These are phyloP conservation scores for Cyanoliseus patagonus DNA, from an alignment of 2,113 vertebrate genomes.

Conservation along the genomic window DNA sequence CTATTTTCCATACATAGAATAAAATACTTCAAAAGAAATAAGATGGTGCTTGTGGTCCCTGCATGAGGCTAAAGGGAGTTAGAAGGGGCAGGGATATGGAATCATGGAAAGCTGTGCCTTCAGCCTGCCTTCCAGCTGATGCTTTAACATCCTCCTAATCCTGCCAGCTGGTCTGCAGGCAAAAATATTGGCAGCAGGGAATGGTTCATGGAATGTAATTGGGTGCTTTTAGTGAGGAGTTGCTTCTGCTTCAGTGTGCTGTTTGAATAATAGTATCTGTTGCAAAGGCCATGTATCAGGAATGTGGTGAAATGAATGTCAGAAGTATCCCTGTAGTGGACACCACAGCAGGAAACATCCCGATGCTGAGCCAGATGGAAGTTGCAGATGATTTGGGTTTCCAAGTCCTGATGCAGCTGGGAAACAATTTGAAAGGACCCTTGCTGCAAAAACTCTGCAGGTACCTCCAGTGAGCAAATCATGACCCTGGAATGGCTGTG, in stretches of 20 bases:
- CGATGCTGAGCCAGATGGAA: constrained; percentile 6
- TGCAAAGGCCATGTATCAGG: background rate
- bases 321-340: background rate
- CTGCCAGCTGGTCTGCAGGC: background rate
- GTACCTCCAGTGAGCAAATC: background rate
- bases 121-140: background rate
- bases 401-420: constrained; percentile 9
- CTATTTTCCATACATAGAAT: rapidly evolving
- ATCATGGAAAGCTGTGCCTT: background rate
- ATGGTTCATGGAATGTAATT: background rate
- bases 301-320: background rate
- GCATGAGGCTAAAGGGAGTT: background rate
- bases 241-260: background rate
- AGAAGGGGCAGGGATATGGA: background rate
- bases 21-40: background rate
- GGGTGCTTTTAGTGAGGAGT: background rate
- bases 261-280: no score
- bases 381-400: background rate
- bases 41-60: no score
- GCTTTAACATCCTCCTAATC: background rate
- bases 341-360: background rate
- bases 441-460: background rate
- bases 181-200: background rate
- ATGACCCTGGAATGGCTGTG: background rate
- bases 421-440: background rate